Conservation (phyloP, 2,797 vertebrate species). For the Mus spretus region DNA sequence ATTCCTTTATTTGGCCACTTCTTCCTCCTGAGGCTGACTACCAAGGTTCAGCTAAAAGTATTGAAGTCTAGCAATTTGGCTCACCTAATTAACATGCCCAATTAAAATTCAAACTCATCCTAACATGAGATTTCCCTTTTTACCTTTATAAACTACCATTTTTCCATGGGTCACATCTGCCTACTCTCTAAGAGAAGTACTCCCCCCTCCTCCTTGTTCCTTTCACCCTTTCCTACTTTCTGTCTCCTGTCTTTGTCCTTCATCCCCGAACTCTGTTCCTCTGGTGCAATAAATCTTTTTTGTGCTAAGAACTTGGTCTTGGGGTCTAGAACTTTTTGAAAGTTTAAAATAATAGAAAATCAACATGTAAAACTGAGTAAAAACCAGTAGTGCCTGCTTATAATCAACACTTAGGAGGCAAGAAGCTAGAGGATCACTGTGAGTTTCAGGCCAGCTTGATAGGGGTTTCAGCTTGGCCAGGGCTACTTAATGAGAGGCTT, state of each 20-base stretch:
- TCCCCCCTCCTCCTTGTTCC: background rate
- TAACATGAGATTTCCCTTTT: background rate
- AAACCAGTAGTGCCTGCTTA: background rate
- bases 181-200: background rate
- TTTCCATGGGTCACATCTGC: background rate
- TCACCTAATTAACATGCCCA: background rate
- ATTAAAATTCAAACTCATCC: background rate
- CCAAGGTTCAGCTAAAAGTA: background rate
- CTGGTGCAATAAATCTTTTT: background rate
- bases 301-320: background rate
- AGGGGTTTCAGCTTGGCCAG: background rate
- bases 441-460: background rate
- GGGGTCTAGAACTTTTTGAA: background rate
- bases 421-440: background rate
- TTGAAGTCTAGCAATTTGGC: background rate
- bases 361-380: background rate
- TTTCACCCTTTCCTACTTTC: background rate
- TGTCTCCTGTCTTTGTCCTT: background rate
- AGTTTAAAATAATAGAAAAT: too few species aligned
- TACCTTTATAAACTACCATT: background rate
- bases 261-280: background rate
- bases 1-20: background rate
- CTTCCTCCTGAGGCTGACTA: background rate
- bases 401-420: background rate
- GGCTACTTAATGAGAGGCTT: background rate